Base-by-base conservation (phyloP, 2,888 invertebrate species). In the Cantharis rustica region DNA sequence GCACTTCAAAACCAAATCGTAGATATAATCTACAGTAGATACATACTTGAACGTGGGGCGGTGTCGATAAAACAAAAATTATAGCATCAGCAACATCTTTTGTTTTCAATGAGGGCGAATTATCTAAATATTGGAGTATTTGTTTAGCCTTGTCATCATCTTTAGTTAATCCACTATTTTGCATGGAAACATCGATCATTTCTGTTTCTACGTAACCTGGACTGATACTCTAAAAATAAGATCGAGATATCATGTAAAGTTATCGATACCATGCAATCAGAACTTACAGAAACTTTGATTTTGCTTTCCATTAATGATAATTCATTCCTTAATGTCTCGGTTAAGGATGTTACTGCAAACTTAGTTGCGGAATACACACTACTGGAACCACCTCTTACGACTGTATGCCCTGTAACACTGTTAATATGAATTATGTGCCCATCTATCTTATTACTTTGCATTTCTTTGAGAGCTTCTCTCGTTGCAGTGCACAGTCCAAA, bases 181-280 rank as follows among this genome's bases (percentile, higher is more conserved):
- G 7, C 5, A 23, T 15, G 1, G 64, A 9, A 20, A n/a, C 10
- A 9, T 16, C 16, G 2, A 69, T n/a, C 61, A 83, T 79, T 72
- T 83, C 82, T 9, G 84, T 83, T n/a, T 72, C 72, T 13, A 82
- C 82, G 2, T 75, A 17, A 13, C 84, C 84, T 10, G 85, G 85
- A 76, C 84, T 84, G 27, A 85, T 79, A 68, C 83, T 84, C 85
- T 85, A 71, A 81, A 82, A 20, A 64, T 16, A 64, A 20, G n/a
- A n/a, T 20, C n/a, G 9, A 13, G 11, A 20, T n/a, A 20, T 31
- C 5, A 13, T 31, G 5, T 13, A 5, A 31, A 31, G 5, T n/a
- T n/a, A 13, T 13, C n/a, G 13, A 5, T n/a, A 13, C n/a, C 5
- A 13, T n/a, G n/a, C 5, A 4, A n/a, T n/a, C 47, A 47, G 1